These are phyloP conservation scores for Cydia pomonella DNA, from an alignment of 1,140 invertebrate species.

Conservation along the genomic window DNA sequence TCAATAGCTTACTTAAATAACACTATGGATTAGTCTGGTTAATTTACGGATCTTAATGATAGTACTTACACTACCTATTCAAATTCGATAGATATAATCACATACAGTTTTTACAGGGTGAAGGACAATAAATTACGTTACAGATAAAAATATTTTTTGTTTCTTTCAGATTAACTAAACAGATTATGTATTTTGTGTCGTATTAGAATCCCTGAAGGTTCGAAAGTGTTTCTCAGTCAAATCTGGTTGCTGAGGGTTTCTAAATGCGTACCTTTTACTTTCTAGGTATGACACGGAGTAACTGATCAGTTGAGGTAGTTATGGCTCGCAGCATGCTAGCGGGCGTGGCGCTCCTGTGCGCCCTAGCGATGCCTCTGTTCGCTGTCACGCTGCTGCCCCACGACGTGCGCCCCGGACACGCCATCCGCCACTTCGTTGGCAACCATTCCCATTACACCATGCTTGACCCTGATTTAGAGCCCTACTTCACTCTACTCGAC, in stretches of 20 bases:
- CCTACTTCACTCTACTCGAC: conserved; percentile 92
- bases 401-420: conserved; percentile 92
- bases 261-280: conserved; percentile 28
- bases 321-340: conserved; percentile 63
- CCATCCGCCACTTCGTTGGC: conserved; percentile 87
- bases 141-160: no score
- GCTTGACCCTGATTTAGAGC: conserved; percentile 88
- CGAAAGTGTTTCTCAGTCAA: no score
- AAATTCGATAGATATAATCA: no score
- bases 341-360: conserved; percentile 58
- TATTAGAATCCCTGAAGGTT: no score
- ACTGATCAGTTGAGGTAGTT: conserved; percentile 45
- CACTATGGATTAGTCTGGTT: no score
- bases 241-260: not conserved
- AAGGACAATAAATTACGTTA: no score
- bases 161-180: no score
- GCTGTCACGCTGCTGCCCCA: conserved; percentile 86
- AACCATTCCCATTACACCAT: conserved; percentile 84
- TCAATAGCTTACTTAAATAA: not conserved
- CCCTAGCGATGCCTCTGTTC: conserved; percentile 42
- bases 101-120: no score
- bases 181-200: no score
- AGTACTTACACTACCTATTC: no score
- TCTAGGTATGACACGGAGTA: conserved; percentile 70
- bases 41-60: no score